phyloP scores from a whole-genome alignment of 92 coral and sea anemone species.

The Porites cylindrica region DNA sequence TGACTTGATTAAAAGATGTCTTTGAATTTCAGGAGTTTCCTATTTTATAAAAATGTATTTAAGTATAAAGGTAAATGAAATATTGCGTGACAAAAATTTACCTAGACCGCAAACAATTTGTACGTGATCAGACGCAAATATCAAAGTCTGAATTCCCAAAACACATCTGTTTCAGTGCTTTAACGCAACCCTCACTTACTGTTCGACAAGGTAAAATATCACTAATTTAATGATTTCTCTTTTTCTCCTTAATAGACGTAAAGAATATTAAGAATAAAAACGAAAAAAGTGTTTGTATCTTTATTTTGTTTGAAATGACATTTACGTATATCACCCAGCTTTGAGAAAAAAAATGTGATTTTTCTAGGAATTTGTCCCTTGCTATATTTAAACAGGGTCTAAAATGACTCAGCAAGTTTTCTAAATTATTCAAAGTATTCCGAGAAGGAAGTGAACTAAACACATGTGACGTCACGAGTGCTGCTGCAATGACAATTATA shows the following conservation, averaged over 20 bases:
- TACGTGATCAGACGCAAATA: background rate
- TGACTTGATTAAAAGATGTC: too few relatives aligned
- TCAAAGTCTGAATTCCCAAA: background rate
- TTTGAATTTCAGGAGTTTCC: too few relatives aligned
- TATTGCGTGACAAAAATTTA: background rate
- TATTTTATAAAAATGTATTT: too few relatives aligned
- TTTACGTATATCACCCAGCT: too few relatives aligned
- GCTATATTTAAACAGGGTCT: background rate
- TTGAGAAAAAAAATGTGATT: too few relatives aligned
- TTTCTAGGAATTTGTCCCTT: background rate
- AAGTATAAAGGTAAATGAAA: background rate
- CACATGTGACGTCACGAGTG: constrained; percentile 8
- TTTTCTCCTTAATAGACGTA: too few relatives aligned
- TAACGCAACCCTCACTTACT: constrained; percentile 1
- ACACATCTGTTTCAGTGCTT: constrained; percentile 14
- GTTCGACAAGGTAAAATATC: too few relatives aligned
- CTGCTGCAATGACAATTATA: constrained; percentile 35
- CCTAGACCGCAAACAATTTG: background rate
- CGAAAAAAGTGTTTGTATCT: too few relatives aligned
- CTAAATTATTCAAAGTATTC: background rate
- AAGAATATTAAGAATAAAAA: too few relatives aligned
- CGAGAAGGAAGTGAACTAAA: background rate
- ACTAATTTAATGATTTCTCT: too few relatives aligned
- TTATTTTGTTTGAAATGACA: too few relatives aligned
- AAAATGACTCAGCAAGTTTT: constrained; percentile 14